Percentiles rank a stretch among this genome's conserved stretches.
phyloP scores from a whole-genome alignment of 2,888 invertebrate genomes.

The Thera britannica region DNA sequence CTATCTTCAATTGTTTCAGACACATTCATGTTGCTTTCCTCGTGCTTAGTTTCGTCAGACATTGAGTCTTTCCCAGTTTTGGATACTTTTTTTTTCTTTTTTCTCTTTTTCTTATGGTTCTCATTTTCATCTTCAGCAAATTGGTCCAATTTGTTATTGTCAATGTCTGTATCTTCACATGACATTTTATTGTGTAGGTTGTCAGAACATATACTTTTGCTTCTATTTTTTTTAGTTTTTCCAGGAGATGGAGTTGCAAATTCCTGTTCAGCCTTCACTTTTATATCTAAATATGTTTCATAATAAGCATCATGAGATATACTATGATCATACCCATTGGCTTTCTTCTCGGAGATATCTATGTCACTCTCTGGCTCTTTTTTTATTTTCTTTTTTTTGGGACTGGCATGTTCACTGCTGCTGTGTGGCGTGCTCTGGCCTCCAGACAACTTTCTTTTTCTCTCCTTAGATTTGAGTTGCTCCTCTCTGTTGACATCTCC shows the following conservation, averaged over 20 bases:
- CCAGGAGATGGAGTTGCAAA: constrained; percentile 34
- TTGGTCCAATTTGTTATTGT: constrained; percentile 20
- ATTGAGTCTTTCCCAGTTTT: constrained; percentile 42
- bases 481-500: not conserved
- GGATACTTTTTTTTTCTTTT: constrained; percentile 49
- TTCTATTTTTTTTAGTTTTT: constrained; percentile 41
- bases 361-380: constrained; percentile 59
- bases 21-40: not conserved
- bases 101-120: constrained; percentile 34
- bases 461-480: not conserved
- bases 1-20: not conserved
- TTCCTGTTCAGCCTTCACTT: constrained; percentile 57
- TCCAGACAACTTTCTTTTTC: constrained; percentile 38
- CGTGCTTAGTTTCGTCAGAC: constrained; percentile 1
- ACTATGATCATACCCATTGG: constrained; percentile 34
- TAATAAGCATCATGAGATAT: constrained; percentile 17
- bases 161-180: constrained; percentile 29
- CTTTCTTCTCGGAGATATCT: constrained; percentile 44
- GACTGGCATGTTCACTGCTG: constrained; percentile 28
- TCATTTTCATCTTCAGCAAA: constrained; percentile 29
- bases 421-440: constrained; percentile 21
- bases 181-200: constrained; percentile 11
- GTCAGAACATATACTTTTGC: constrained; percentile 45
- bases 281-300: constrained; percentile 55
- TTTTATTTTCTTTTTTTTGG: constrained; percentile 50